Percentiles rank a stretch among this genome's conserved stretches.
phyloP scores from a whole-genome alignment of 2,888 invertebrate species.

The Chalcosyrphus nemorum region DNA sequence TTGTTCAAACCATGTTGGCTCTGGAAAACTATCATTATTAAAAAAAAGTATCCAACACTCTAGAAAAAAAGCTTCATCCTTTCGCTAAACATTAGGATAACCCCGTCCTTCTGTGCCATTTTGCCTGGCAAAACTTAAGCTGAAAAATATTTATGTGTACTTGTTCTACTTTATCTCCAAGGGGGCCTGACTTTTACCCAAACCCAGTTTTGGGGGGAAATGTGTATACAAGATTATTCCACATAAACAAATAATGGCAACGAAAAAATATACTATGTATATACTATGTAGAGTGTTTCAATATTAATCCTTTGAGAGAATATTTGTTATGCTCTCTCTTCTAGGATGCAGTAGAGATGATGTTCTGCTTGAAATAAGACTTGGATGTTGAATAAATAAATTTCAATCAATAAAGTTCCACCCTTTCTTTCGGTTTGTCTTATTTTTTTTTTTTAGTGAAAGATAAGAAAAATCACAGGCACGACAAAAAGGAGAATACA shows the following conservation, averaged over 20 bases:
- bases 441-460: too few species aligned
- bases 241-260: background rate
- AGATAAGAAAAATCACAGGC: constrained; percentile 15
- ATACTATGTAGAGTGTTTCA: background rate
- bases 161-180: constrained; percentile 42
- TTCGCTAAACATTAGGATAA: constrained; percentile 31
- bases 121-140: constrained; percentile 43
- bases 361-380: background rate
- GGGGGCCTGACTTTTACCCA: background rate
- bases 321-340: constrained; percentile 14
- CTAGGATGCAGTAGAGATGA: background rate
- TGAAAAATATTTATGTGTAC: constrained; percentile 64
- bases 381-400: constrained; percentile 49
- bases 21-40: background rate
- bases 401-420: constrained; percentile 48
- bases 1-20: background rate
- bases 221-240: constrained; percentile 2
- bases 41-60: constrained; percentile 1
- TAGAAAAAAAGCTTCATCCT: constrained; percentile 20
- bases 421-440: too few species aligned
- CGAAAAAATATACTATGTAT: background rate
- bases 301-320: constrained; percentile 46
- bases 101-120: background rate
- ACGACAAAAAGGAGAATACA: background rate
- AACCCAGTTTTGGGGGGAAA: background rate